Conservation (phyloP, 2,888 invertebrate genomes). For the Napeogenes inachia region DNA sequence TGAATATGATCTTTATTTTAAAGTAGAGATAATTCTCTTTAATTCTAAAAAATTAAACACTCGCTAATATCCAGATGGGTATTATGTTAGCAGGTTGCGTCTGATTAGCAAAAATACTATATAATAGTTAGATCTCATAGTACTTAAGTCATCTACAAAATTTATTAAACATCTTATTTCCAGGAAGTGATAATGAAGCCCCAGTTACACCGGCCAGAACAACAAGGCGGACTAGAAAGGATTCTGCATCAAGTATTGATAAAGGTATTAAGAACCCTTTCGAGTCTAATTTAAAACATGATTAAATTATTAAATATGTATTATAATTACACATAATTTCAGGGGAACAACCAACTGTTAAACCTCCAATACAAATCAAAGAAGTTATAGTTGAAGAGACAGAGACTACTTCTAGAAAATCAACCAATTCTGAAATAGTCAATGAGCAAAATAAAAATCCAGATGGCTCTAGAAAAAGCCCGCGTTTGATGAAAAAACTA, state of each 20-base stretch:
- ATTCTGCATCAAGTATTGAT: slow-evolving; percentile 60
- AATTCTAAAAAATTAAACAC: no score
- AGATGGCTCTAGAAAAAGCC: slow-evolving; percentile 34
- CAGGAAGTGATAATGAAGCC: slow-evolving; percentile 67
- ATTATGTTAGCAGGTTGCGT: no score
- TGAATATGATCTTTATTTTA: no score
- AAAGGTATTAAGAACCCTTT: slow-evolving; percentile 46
- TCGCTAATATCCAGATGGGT: no score
- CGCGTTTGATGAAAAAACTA: slow-evolving; percentile 38
- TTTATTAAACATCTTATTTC: slow-evolving; percentile 29
- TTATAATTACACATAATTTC: slow-evolving; percentile 26
- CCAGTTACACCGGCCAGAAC: slow-evolving; percentile 50
- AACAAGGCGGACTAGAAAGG: slow-evolving; percentile 54
- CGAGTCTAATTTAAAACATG: not conserved
- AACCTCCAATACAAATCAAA: slow-evolving; percentile 34
- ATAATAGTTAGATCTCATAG: no score
- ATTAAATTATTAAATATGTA: not conserved
- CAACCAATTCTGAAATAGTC: slow-evolving; percentile 21
- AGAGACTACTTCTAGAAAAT: slow-evolving; percentile 38
- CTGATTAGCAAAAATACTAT: no score
- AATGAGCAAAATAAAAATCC: slow-evolving; percentile 28
- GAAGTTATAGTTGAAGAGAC: slow-evolving; percentile 54
- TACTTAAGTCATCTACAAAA: not conserved
- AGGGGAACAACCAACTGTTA: slow-evolving; percentile 38
- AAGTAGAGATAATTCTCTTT: no score